Conservation (phyloP, 2,797 vertebrate genomes). For the Phaenicophaeus curvirostris region DNA sequence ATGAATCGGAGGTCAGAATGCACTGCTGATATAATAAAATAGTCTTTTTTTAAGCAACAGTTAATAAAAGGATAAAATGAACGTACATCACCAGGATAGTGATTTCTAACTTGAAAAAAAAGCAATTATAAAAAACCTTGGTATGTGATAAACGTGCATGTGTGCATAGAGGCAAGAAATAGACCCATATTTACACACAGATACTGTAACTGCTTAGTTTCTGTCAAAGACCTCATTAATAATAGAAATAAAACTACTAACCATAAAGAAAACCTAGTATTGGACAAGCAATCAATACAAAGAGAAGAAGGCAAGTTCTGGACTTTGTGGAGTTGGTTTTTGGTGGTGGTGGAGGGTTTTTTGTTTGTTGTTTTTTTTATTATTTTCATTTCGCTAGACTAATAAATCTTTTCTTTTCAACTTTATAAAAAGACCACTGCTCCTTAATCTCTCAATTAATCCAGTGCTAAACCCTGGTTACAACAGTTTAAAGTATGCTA, state of each 20-base stretch:
- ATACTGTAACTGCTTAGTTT: background rate
- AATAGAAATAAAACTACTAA: background rate
- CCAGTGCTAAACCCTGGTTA: background rate
- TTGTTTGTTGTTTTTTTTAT: background rate
- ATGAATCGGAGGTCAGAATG: background rate
- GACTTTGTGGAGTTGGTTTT: background rate
- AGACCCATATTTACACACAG: accelerated
- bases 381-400: background rate
- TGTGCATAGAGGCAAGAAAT: background rate
- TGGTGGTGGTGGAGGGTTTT: background rate
- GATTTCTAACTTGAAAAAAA: background rate
- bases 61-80: background rate
- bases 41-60: background rate
- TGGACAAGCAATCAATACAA: background rate
- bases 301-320: background rate
- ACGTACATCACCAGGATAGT: background rate
- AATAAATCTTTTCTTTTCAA: background rate
- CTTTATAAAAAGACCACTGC: background rate
- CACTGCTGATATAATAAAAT: background rate
- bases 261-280: background rate
- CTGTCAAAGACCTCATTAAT: background rate
- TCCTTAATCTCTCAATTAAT: conserved; percentile 55
- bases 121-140: background rate
- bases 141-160: background rate
- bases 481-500: conserved; percentile 33